Base-by-base conservation (phyloP, 2,888 invertebrate genomes). In the Drosophila villosipedis region DNA sequence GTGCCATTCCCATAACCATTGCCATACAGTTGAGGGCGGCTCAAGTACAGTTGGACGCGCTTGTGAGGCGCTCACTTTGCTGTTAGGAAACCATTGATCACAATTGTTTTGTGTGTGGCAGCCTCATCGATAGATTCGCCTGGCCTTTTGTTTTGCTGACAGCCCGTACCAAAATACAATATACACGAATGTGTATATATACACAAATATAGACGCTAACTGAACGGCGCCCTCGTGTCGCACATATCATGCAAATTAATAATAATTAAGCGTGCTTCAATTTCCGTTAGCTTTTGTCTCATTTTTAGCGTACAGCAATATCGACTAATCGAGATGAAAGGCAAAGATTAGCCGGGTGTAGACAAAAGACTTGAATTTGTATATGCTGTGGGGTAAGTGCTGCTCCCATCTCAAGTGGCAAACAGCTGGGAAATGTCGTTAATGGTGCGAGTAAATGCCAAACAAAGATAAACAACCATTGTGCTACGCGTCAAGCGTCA, bases 241-340 rank as follows among this genome's bases (percentile, higher is more conserved):
- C 84, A 61, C 84, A 83, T 52, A 77, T 78, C 76, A 90, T 88
- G 86, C 85, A 89, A 86, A 86, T 86, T 88, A 90, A 86, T 88
- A 86, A 88, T 86, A 90, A 90, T 86, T 86, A 88, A 76, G 74
- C 64, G 74, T 71, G 78, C 78, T 82, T 85, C 74, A 84, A 65
- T 81, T 81, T 79, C 68, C 82, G 82, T 69, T 69, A 55, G 66
- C 52, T 77, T 58, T 77, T 68, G 60, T 69, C 64, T 65, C 69
- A 16, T 55, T 66, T 55, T 47, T 47, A 64, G 47, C 43, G 43
- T 9, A 33, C 60, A 59, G 39, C 55, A 39, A 49, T 35, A 41
- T 25, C 47, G n/a, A 19, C 55, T 57, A 68, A 79, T 68, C 61
- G 64, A 72, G 81, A 77, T 76, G 68, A 72, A 68, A 66, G 41